A percentile compares a stretch with the other conserved stretches of the same genome.
phyloP scores from a whole-genome alignment of 2,888 invertebrate species.

The Tachina lurida region DNA sequence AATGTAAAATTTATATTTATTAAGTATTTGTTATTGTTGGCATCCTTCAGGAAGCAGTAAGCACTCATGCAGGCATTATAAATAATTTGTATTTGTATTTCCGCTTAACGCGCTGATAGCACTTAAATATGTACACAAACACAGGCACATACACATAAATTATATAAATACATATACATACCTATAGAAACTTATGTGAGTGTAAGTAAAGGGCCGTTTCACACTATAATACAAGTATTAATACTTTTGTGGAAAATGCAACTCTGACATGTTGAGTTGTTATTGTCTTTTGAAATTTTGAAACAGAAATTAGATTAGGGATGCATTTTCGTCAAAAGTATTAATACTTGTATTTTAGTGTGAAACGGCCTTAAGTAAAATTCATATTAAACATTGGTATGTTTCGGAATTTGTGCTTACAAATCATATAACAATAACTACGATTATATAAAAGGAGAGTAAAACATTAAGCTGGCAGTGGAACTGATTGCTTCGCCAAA shows the following conservation, averaged over 20 bases:
- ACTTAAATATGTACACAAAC: constrained; percentile 11
- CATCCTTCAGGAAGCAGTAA: constrained; percentile 65
- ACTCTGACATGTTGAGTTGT: no score
- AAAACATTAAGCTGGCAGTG: neutral
- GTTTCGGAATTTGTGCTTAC: constrained; percentile 1
- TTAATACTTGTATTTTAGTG: no score
- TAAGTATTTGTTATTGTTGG: constrained; percentile 62
- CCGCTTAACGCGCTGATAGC: constrained; percentile 68
- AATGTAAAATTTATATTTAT: constrained; percentile 38
- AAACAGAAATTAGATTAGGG: no score
- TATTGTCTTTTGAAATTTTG: no score
- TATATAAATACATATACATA: no score
- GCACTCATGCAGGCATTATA: constrained; percentile 70
- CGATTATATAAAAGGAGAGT: neutral
- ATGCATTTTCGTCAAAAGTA: no score
- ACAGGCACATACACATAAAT: no score
- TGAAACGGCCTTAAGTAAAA: no score
- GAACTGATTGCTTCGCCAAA: neutral
- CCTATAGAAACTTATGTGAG: no score
- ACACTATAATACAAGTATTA: no score
- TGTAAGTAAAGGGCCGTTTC: no score
- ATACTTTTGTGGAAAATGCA: no score
- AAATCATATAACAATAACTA: neutral
- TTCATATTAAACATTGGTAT: constrained; percentile 1
- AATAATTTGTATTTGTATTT: constrained; percentile 72